Evolutionary conservation across 2,113 vertebrate genomes (phyloP).

Genomic region (Myrmecophaga tridactyla): DNA sequence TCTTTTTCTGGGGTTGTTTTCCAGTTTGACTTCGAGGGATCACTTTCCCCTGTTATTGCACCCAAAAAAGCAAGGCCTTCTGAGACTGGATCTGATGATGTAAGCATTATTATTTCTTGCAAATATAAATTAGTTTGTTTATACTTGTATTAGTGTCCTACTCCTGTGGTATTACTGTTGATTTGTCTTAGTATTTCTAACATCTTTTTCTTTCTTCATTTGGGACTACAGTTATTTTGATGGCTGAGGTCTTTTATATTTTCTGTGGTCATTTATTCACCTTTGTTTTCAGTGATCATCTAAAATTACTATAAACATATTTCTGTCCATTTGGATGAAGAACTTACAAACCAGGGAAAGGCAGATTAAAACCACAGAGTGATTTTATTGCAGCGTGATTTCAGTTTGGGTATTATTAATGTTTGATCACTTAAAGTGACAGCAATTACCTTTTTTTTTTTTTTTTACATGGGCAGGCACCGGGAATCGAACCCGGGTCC

Average conservation of each 20-base stretch:
- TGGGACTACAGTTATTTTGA: neutral
- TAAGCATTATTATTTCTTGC: constrained; percentile 77
- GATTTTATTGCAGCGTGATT: neutral
- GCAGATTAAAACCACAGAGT: too few species aligned
- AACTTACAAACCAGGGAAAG: neutral
- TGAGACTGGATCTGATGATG: constrained; percentile 96
- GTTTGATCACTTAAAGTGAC: neutral
- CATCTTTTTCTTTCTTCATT: neutral
- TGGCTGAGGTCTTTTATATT: neutral
- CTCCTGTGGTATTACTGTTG: neutral
- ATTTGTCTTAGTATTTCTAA: neutral
- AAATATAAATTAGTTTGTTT: constrained; percentile 1
- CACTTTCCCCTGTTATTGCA: constrained; percentile 97
- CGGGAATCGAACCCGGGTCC: too few species aligned
- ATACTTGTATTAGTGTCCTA: neutral
- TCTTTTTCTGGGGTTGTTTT: constrained; percentile 56
- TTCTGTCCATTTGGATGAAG: neutral
- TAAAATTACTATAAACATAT: neutral
- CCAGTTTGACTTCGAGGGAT: constrained; percentile 97
- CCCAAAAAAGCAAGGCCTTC: constrained; percentile 97
- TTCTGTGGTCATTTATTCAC: neutral
- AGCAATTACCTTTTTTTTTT: constrained; percentile 23
- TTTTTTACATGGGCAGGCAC: too few species aligned
- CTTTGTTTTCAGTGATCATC: constrained; percentile 12
- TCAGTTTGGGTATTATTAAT: neutral